phyloP scores from a whole-genome alignment of 2,113 vertebrate genomes.

The Eulemur rufifrons region DNA sequence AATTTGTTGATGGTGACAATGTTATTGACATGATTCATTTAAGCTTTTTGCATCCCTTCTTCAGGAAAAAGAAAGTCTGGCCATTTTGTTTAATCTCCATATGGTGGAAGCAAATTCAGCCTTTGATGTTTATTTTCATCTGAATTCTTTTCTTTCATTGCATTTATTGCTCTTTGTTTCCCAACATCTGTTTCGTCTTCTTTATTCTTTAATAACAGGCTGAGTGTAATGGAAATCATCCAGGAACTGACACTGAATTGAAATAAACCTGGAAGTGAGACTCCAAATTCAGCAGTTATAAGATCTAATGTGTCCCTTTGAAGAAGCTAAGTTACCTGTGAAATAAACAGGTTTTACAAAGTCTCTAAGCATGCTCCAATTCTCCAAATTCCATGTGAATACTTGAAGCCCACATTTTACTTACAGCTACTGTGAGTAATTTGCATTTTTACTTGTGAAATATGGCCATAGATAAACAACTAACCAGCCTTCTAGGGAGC shows the following conservation, averaged over 20 bases:
- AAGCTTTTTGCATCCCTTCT: not conserved
- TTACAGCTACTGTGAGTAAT: not conserved
- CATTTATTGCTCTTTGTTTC: slow-evolving; percentile 56
- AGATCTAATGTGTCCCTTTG: not conserved
- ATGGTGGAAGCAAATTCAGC: not conserved
- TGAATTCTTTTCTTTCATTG: slow-evolving; percentile 35
- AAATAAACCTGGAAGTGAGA: slow-evolving; percentile 42
- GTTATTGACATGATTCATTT: not conserved
- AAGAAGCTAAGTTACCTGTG: slow-evolving; percentile 29
- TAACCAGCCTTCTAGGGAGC: slow-evolving; percentile 62
- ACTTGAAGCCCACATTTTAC: slow-evolving; percentile 2
- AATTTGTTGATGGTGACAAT: not conserved
- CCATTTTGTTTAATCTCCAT: slow-evolving; percentile 30
- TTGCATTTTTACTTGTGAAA: slow-evolving; percentile 57
- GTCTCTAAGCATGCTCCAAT: not conserved
- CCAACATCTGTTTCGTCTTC: slow-evolving; percentile 43
- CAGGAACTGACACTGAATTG: slow-evolving; percentile 20
- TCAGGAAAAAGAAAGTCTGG: not conserved
- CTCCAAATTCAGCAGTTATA: not conserved
- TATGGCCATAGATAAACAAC: slow-evolving; percentile 46
- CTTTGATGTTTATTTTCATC: slow-evolving; percentile 47
- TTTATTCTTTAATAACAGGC: slow-evolving; percentile 50
- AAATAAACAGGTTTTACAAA: not conserved
- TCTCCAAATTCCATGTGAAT: not conserved
- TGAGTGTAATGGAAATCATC: slow-evolving; percentile 32